A percentile compares a stretch with the other conserved stretches of the same genome.
These are phyloP conservation scores for Plebejus argus DNA, from an alignment of 2,888 invertebrate genomes.

Conservation along the genomic window DNA sequence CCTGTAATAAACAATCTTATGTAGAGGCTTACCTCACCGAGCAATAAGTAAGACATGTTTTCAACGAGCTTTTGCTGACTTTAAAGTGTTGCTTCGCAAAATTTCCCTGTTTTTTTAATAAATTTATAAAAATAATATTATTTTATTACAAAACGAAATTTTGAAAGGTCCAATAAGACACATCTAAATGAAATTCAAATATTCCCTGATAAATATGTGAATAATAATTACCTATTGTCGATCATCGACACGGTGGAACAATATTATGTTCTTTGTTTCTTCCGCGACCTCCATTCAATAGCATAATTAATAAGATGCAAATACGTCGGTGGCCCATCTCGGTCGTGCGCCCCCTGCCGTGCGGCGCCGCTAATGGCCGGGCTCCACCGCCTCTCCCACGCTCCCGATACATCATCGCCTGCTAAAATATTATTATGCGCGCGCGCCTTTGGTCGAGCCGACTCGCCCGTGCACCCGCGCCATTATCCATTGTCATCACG, in stretches of 20 bases:
- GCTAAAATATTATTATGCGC: slow-evolving; percentile 29
- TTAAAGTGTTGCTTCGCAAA: too few species aligned
- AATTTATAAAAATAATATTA: too few species aligned
- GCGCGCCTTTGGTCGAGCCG: slow-evolving; percentile 23
- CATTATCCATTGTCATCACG: not conserved
- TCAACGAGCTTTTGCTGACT: too few species aligned
- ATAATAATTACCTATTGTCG: not conserved
- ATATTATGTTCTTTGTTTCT: not conserved
- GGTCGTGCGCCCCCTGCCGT: slow-evolving; percentile 33
- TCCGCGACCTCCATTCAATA: not conserved
- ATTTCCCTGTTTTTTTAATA: too few species aligned
- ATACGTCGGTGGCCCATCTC: not conserved
- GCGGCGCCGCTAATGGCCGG: slow-evolving; percentile 33
- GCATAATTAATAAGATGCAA: slow-evolving; percentile 19
- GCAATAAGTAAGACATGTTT: too few species aligned
- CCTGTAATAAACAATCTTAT: too few species aligned
- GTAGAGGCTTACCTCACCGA: too few species aligned
- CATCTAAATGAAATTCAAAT: too few species aligned
- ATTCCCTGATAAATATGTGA: too few species aligned
- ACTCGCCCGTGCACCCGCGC: slow-evolving; percentile 10
- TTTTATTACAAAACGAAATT: too few species aligned
- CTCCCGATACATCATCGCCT: slow-evolving; percentile 31
- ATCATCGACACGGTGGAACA: not conserved
- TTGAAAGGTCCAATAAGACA: too few species aligned
- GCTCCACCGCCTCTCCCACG: slow-evolving; percentile 28